A percentile compares a stretch with the other conserved stretches of the same genome.
phyloP scores from a whole-genome alignment of 2,113 vertebrate species.

The Brachypteracias leptosomus region DNA sequence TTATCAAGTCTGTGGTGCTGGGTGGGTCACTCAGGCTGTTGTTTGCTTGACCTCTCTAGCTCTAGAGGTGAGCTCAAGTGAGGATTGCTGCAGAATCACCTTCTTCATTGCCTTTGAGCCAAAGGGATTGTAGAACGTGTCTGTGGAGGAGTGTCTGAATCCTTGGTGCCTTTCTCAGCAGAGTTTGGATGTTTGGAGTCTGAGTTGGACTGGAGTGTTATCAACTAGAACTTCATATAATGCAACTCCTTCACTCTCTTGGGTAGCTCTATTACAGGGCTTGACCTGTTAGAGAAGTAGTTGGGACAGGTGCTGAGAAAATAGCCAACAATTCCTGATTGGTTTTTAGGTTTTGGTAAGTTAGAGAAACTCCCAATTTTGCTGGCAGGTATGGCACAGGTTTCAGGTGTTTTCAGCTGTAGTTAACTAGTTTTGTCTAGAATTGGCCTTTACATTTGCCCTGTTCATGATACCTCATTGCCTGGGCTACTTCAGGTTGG shows the following conservation, averaged over 20 bases:
- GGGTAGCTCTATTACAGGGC: not conserved
- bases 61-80: rapidly evolving
- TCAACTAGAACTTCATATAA: not conserved
- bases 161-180: not conserved
- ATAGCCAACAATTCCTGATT: not conserved
- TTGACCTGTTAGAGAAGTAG: not conserved
- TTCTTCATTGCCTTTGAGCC: not conserved
- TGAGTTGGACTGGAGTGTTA: rapidly evolving
- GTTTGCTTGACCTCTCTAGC: not conserved
- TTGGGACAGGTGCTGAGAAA: not conserved
- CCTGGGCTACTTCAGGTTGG: not conserved
- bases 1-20: not conserved
- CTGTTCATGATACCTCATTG: not conserved
- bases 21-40: not conserved
- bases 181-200: not conserved
- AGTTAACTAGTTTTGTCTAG: not conserved
- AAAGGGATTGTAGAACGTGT: not conserved
- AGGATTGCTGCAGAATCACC: not conserved
- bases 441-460: not conserved
- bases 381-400: not conserved
- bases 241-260: rapidly evolving
- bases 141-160: not conserved
- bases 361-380: not conserved
- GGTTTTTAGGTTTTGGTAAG: not conserved
- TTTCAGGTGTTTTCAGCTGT: not conserved